Percentiles rank a stretch among this genome's conserved stretches.
phyloP scores from a whole-genome alignment of 2,797 vertebrate species.

The Anolis apletophallus region DNA sequence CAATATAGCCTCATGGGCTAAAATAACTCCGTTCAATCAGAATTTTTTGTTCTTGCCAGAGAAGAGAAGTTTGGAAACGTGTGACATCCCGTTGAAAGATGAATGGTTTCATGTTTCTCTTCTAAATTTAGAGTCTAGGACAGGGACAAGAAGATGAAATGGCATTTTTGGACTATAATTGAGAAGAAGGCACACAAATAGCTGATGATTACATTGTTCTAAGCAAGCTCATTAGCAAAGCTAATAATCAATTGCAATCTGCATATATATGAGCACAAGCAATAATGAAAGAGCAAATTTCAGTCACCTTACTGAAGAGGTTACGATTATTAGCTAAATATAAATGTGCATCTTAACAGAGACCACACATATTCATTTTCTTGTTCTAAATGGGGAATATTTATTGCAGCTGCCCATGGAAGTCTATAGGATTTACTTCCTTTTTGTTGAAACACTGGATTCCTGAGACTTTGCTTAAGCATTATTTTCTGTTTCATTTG shows the following conservation, averaged over 20 bases:
- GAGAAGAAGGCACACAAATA: constrained; percentile 10
- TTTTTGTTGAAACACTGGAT: not conserved
- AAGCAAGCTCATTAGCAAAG: constrained; percentile 55
- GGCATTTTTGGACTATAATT: not conserved
- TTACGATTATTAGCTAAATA: constrained; percentile 23
- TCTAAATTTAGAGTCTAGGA: not conserved
- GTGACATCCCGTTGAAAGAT: not conserved
- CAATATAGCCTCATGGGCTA: not conserved
- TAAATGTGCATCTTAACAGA: not conserved
- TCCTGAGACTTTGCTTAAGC: no score
- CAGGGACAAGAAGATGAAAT: not conserved
- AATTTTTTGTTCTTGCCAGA: not conserved
- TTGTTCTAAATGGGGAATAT: not conserved
- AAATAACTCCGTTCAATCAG: not conserved
- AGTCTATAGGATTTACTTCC: not conserved
- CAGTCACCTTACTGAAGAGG: not conserved
- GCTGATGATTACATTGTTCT: constrained; percentile 47
- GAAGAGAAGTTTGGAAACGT: not conserved
- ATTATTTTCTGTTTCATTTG: no score
- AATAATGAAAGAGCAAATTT: constrained; percentile 19
- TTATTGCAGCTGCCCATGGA: not conserved
- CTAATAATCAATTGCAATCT: constrained; percentile 55
- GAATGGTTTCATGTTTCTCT: not conserved
- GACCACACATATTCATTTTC: not conserved
- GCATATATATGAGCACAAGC: constrained; percentile 45